Conservation (phyloP, 2,797 vertebrate species). For the Neostethus bicornis region DNA sequence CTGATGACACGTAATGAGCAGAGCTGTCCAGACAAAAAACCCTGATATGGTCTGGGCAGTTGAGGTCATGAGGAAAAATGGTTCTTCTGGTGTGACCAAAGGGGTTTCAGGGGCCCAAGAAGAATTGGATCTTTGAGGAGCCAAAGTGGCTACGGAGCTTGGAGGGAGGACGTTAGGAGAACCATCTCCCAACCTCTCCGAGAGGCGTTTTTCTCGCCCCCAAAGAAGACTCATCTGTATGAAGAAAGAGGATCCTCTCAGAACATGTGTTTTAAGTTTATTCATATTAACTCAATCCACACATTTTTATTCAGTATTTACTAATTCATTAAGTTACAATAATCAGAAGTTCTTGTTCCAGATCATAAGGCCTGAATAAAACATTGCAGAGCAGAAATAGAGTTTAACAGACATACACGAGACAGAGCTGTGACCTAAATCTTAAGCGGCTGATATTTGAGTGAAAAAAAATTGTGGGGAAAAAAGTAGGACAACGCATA, state of each 20-base stretch:
- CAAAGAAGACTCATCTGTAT: constrained; percentile 71
- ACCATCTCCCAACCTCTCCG: constrained; percentile 78
- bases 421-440: constrained; percentile 27
- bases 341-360: not conserved
- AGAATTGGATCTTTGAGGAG: constrained; percentile 75
- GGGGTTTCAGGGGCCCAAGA: constrained; percentile 84
- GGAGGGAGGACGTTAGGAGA: constrained; percentile 71
- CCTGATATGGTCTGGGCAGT: constrained; percentile 93
- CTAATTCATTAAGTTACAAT: not conserved
- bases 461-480: constrained; percentile 13
- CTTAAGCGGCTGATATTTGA: constrained; percentile 21
- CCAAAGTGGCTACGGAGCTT: constrained; percentile 72
- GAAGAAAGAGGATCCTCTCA: constrained; percentile 2
- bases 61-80: constrained; percentile 93
- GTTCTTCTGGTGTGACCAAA: constrained; percentile 83
- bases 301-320: not conserved
- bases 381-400: constrained; percentile 8
- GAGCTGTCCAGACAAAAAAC: constrained; percentile 95
- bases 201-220: constrained; percentile 60
- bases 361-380: constrained; percentile 20
- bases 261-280: not conserved
- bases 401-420: constrained; percentile 10
- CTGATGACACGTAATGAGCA: constrained; percentile 97
- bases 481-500: constrained; percentile 47
- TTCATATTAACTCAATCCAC: not conserved